phyloP scores from a whole-genome alignment of 2,797 vertebrate species.

The Mormyrops boulengeri region DNA sequence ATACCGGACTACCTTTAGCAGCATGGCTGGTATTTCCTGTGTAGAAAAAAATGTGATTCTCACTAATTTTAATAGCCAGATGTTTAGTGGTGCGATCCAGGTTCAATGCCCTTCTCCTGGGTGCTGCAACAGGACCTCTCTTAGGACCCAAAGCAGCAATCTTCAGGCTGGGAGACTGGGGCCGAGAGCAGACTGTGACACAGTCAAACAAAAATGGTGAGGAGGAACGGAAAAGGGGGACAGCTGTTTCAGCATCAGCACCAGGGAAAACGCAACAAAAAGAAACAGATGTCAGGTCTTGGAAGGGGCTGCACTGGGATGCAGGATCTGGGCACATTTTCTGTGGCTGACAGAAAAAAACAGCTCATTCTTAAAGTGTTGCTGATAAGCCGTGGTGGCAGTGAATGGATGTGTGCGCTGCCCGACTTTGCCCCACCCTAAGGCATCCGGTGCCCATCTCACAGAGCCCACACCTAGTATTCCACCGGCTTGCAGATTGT shows the following conservation, averaged over 20 bases:
- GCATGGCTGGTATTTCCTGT: neutral
- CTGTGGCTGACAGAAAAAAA: neutral
- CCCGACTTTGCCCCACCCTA: neutral
- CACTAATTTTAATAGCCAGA: neutral
- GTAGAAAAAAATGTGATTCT: neutral
- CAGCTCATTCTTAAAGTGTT: neutral
- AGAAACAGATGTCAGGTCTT: conserved; percentile 7
- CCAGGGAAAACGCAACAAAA: neutral
- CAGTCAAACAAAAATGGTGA: neutral
- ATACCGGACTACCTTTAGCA: neutral
- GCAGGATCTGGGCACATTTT: neutral
- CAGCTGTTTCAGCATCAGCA: neutral
- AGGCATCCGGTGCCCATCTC: neutral
- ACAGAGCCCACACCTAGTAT: neutral
- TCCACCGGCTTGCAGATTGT: neutral
- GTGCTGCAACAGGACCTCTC: neutral
- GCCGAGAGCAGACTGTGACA: neutral
- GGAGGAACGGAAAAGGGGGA: neutral
- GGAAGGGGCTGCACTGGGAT: neutral
- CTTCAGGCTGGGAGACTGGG: neutral
- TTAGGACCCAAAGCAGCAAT: neutral
- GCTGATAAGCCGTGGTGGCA: neutral
- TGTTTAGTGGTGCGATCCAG: neutral
- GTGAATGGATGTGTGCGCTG: neutral
- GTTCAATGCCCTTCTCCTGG: neutral